Evolutionary conservation across 2,113 vertebrate genomes (phyloP).

Genomic region (Rhinoderma darwinii): DNA sequence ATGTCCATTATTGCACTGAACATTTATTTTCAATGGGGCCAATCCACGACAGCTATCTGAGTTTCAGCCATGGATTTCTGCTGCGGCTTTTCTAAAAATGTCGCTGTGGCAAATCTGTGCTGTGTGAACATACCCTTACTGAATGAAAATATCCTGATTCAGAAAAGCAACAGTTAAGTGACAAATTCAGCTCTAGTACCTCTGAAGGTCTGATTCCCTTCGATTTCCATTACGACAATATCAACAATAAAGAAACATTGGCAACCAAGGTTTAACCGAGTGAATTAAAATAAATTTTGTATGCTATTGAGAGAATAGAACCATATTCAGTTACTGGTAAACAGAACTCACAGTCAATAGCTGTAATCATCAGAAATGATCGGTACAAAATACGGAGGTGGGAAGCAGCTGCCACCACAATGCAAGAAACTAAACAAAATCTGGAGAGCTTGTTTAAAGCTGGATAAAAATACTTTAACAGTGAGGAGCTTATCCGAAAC

Average conservation of each 20-base stretch:
- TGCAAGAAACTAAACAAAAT: conserved; percentile 9
- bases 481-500: background rate
- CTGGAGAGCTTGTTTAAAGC: background rate
- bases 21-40: no score
- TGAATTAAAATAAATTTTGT: background rate
- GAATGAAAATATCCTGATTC: background rate
- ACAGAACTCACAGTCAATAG: background rate
- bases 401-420: conserved; percentile 16
- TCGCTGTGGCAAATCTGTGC: no score
- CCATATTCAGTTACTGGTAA: conserved; percentile 19
- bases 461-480: conserved; percentile 24
- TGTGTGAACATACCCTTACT: no score
- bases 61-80: no score
- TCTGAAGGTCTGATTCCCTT: background rate
- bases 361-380: conserved; percentile 18
- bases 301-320: background rate
- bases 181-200: background rate
- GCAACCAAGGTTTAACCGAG: background rate
- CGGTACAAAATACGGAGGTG: background rate
- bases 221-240: background rate
- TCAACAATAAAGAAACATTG: conserved; percentile 7
- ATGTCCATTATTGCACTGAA: no score
- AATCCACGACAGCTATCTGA: no score
- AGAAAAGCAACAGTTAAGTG: background rate
- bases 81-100: no score